phyloP scores from a whole-genome alignment of 2,888 invertebrate species.

The Troilus luridus region DNA sequence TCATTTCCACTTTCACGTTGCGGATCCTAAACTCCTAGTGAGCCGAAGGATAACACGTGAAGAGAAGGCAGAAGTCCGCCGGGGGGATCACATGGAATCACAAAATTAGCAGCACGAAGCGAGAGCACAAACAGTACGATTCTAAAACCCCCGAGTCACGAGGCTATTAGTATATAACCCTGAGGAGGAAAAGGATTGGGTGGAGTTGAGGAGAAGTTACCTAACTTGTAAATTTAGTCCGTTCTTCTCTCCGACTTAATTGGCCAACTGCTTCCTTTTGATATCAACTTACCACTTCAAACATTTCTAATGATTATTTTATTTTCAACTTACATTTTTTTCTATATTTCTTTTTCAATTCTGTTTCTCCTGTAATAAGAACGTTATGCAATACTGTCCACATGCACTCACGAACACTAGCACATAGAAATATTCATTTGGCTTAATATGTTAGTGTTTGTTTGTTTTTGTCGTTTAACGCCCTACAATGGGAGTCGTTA shows the following conservation, averaged over 20 bases:
- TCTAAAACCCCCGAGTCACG: background rate
- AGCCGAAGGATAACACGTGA: background rate
- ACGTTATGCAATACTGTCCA: background rate
- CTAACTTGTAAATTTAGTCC: background rate
- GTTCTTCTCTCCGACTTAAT: background rate
- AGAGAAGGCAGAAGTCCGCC: background rate
- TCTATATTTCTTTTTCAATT: background rate
- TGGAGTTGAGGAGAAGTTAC: background rate
- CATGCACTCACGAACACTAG: too few relatives aligned
- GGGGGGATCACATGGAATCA: background rate
- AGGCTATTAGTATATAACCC: background rate
- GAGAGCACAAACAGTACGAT: background rate
- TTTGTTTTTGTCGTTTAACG: too few relatives aligned
- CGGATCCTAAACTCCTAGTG: background rate
- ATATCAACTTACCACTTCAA: background rate
- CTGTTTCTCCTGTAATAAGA: background rate
- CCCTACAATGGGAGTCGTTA: too few relatives aligned
- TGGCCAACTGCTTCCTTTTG: background rate
- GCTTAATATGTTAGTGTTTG: too few relatives aligned
- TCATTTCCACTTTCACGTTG: background rate
- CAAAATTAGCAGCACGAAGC: background rate
- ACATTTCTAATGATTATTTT: background rate
- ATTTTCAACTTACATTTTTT: background rate
- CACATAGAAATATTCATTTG: too few relatives aligned
- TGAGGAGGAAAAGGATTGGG: background rate